phyloP scores from a whole-genome alignment of 2,888 invertebrate species.

The Cremastinae sp. region DNA sequence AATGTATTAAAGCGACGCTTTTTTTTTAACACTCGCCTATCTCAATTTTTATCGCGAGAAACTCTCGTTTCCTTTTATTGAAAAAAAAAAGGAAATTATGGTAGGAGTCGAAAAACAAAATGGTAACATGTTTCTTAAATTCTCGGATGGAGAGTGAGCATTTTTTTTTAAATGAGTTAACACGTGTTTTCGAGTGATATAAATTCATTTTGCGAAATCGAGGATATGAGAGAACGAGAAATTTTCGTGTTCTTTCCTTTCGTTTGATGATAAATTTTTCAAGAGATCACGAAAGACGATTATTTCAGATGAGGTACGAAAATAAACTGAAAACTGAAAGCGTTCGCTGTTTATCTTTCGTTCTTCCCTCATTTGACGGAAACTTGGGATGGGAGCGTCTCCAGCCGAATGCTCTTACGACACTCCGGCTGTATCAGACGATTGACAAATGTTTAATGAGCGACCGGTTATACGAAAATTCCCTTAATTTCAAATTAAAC shows the following conservation, averaged over 20 bases:
- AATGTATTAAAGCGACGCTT: slow-evolving; percentile 14
- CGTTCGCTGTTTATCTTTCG: neutral
- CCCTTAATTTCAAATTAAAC: slow-evolving; percentile 68
- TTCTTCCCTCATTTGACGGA: slow-evolving; percentile 13
- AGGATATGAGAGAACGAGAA: no score
- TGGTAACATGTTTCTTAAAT: no score
- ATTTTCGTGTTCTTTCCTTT: no score
- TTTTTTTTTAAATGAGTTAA: no score
- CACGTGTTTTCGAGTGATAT: no score
- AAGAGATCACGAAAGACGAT: no score
- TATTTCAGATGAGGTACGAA: no score
- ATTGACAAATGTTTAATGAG: slow-evolving; percentile 73
- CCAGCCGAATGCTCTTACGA: neutral
- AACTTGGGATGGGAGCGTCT: neutral
- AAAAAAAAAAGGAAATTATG: neutral
- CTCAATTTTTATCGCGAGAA: neutral
- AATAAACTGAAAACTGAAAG: no score
- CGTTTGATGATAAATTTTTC: no score
- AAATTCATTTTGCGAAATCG: no score
- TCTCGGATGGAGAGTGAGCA: no score
- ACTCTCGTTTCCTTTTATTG: no score
- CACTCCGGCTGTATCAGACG: slow-evolving; percentile 46
- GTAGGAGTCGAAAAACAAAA: neutral
- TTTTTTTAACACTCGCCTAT: neutral
- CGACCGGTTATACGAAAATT: slow-evolving; percentile 65